phyloP scores from a whole-genome alignment of 2,113 vertebrate genomes.

The Argyrosomus japonicus region DNA sequence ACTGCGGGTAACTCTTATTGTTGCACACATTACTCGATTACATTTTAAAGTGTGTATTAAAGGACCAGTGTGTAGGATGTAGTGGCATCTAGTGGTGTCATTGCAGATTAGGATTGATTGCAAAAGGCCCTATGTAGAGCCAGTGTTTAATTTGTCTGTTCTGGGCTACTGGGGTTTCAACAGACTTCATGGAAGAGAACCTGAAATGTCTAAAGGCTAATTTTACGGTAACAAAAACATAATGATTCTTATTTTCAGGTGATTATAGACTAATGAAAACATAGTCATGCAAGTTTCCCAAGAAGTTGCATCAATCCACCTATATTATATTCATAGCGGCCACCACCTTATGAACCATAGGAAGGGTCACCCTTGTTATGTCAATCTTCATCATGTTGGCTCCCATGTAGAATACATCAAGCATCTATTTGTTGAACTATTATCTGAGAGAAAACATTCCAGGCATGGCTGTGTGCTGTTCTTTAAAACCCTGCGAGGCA shows the following conservation, averaged over 20 bases:
- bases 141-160: too few species aligned
- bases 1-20: background rate
- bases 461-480: background rate
- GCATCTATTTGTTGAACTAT: conserved; percentile 21
- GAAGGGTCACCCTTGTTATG: conserved; percentile 6
- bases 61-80: too few species aligned
- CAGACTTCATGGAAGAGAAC: too few species aligned
- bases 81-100: too few species aligned
- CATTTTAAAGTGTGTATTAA: too few species aligned
- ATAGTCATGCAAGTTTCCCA: background rate
- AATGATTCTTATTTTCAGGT: too few species aligned
- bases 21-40: background rate
- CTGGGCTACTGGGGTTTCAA: too few species aligned
- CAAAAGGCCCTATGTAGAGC: too few species aligned
- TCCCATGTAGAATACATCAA: conserved; percentile 1
- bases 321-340: background rate
- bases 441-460: conserved; percentile 29
- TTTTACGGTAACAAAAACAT: too few species aligned
- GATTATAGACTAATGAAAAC: too few species aligned
- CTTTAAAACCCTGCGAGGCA: conserved; percentile 28
- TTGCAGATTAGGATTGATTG: too few species aligned
- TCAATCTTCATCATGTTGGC: conserved; percentile 7
- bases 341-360: conserved; percentile 15
- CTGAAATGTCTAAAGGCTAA: too few species aligned
- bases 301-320: conserved; percentile 10